These are phyloP conservation scores for Nixonia krombeini DNA, from an alignment of 1,140 invertebrate genomes.

Conservation along the genomic window DNA sequence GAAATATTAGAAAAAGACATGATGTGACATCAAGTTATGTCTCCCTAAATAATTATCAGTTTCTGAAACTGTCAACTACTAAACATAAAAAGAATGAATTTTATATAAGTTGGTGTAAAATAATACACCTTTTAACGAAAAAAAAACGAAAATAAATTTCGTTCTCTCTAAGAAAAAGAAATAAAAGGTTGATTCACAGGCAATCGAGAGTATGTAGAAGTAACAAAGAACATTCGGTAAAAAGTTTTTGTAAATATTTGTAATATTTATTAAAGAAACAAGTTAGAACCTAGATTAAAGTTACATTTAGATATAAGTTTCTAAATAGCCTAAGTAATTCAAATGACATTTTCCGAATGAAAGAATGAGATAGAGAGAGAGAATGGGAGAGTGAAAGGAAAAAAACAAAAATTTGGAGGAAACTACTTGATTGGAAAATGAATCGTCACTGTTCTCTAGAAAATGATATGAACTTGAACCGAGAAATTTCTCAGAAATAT, in stretches of 20 bases:
- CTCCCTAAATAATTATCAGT: no score
- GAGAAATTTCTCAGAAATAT: background rate
- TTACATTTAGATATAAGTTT: constrained; percentile 57
- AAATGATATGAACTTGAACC: background rate
- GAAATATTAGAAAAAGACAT: background rate
- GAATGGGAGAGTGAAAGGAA: no score
- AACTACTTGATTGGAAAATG: background rate
- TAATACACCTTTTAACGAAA: background rate
- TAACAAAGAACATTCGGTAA: constrained; percentile 18
- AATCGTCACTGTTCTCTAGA: constrained; percentile 1
- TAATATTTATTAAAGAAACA: constrained; percentile 68
- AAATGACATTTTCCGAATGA: no score
- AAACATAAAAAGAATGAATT: no score
- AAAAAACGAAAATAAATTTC: background rate
- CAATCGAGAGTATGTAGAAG: background rate
- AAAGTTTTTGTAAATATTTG: constrained; percentile 67
- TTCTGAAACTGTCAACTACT: no score
- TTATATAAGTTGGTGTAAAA: background rate
- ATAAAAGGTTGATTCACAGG: constrained; percentile 24
- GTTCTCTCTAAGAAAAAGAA: constrained; percentile 13
- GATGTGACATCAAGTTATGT: background rate
- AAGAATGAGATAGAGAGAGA: no score
- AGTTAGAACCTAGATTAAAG: constrained; percentile 54
- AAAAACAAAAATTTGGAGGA: background rate
- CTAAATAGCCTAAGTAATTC: constrained; percentile 48